These are phyloP conservation scores for Clistopyga incitator DNA, from an alignment of 2,888 invertebrate species.

Conservation along the genomic window DNA sequence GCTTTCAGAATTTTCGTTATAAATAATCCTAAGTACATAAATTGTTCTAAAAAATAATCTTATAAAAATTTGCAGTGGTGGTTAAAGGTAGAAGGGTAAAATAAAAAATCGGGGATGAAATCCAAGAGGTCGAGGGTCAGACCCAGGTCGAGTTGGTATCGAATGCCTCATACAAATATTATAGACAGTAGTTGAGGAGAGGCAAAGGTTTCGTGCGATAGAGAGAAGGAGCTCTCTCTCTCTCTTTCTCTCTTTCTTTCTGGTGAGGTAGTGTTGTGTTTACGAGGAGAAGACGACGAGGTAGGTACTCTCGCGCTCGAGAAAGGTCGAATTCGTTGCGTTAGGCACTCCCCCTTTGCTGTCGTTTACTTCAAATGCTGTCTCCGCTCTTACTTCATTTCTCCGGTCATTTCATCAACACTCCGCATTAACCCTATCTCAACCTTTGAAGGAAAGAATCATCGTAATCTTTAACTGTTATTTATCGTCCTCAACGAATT, in stretches of 20 bases:
- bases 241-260: background rate
- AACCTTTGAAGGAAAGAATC: background rate
- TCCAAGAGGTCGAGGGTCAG: too few species aligned
- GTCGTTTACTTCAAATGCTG: constrained; percentile 41
- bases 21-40: too few species aligned
- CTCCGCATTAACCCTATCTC: background rate
- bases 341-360: constrained; percentile 46
- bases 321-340: constrained; percentile 63
- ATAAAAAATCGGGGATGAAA: too few species aligned
- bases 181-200: constrained; percentile 16
- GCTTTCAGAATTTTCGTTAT: too few species aligned
- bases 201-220: constrained; percentile 47
- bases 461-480: background rate
- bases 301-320: constrained; percentile 36
- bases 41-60: too few species aligned
- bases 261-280: constrained; percentile 47
- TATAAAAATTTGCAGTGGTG: too few species aligned
- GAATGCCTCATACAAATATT: too few species aligned
- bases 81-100: too few species aligned
- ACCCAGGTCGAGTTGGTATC: too few species aligned
- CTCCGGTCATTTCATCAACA: constrained; percentile 6
- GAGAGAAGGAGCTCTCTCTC: constrained; percentile 18
- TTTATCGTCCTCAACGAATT: background rate
- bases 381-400: constrained; percentile 14
- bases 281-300: constrained; percentile 44